Evolutionary conservation across 23 tunicate genomes (phyloP).

Genomic region (Trididemnum nubilum): DNA sequence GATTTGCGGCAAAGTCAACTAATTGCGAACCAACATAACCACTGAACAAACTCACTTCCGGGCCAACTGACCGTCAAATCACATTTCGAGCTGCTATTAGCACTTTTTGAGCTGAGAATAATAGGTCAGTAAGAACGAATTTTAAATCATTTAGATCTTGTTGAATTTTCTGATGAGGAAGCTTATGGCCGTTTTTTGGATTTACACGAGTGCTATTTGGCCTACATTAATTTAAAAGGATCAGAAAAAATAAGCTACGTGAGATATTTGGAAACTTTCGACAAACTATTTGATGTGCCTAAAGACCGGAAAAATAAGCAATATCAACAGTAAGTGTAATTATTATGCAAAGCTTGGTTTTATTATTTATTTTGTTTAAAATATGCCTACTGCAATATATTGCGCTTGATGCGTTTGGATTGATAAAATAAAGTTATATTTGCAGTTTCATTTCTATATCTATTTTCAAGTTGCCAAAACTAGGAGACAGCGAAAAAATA

Average conservation of each 20-base stretch:
- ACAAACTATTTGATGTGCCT: constrained; percentile 76
- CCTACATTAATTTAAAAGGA: constrained; percentile 87
- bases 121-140: not conserved
- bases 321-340: constrained; percentile 62
- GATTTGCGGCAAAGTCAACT: too few species aligned
- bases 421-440: too few species aligned
- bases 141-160: constrained; percentile 41
- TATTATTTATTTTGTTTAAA: not conserved
- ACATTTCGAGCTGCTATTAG: too few species aligned
- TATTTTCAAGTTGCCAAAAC: too few species aligned
- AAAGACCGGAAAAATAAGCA: constrained; percentile 81
- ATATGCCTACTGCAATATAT: too few species aligned
- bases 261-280: constrained; percentile 77
- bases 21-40: too few species aligned
- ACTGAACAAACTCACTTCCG: too few species aligned
- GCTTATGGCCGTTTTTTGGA: constrained; percentile 94
- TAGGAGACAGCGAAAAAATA: too few species aligned
- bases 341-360: not conserved
- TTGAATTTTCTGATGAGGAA: constrained; percentile 97
- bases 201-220: constrained; percentile 76
- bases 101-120: too few species aligned
- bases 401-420: too few species aligned
- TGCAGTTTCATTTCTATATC: too few species aligned
- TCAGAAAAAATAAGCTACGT: constrained; percentile 79
- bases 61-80: too few species aligned